phyloP scores from a whole-genome alignment of 2,797 vertebrate species.

The Astyanax mexicanus region DNA sequence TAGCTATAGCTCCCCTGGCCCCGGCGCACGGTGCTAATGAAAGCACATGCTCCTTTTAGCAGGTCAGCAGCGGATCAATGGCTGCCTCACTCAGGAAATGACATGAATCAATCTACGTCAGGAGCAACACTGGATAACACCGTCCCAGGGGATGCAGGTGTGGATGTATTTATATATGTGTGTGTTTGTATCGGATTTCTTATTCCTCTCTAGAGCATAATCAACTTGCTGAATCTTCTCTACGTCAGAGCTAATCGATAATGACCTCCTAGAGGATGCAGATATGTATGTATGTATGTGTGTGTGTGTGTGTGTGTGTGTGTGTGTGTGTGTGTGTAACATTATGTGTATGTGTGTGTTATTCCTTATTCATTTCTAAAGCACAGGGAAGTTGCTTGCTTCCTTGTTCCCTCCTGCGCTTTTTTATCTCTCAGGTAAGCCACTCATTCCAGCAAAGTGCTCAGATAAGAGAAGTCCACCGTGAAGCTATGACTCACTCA shows the following conservation, averaged over 20 bases:
- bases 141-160: slow-evolving; percentile 11
- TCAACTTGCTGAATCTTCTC: not conserved
- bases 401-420: not conserved
- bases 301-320: no score
- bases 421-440: not conserved
- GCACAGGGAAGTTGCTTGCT: not conserved
- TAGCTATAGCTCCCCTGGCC: slow-evolving; percentile 34
- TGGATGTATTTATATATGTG: not conserved
- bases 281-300: not conserved
- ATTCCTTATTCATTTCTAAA: not conserved
- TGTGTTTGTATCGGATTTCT: slow-evolving; percentile 5
- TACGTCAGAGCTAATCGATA: not conserved
- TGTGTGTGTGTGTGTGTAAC: slow-evolving; percentile 1
- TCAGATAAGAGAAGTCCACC: not conserved
- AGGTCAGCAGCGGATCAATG: slow-evolving; percentile 49
- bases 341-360: not conserved
- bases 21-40: slow-evolving; percentile 43
- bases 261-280: not conserved
- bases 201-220: not conserved
- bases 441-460: not conserved
- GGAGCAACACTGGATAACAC: slow-evolving; percentile 21
- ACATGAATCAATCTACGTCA: slow-evolving; percentile 46
- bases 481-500: not conserved
- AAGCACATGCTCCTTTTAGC: slow-evolving; percentile 38
- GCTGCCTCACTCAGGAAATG: slow-evolving; percentile 33